Evolutionary conservation across 2,888 invertebrate species (phyloP).

Genomic region (Desoria tigrina): DNA sequence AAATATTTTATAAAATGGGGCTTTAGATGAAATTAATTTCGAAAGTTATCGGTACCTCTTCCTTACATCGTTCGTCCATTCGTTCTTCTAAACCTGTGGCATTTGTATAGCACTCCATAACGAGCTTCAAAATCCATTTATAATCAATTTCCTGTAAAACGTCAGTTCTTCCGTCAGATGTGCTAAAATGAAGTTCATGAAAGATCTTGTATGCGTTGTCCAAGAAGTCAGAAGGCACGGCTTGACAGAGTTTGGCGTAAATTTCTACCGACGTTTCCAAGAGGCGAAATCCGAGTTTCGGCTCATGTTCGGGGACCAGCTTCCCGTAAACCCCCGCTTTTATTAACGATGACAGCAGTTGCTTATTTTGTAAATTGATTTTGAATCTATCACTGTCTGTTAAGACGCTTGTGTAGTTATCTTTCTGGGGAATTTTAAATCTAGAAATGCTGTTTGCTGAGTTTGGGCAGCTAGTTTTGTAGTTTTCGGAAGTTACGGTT

Average conservation of each 20-base stretch:
- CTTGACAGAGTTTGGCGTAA: constrained; percentile 22
- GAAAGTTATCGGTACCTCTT: constrained; percentile 23
- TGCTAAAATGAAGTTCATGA: constrained; percentile 15
- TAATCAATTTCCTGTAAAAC: constrained; percentile 15
- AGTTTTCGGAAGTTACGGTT: no score
- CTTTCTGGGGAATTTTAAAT: no score
- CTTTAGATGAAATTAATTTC: no score
- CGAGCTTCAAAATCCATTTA: constrained; percentile 27
- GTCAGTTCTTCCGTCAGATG: constrained; percentile 21
- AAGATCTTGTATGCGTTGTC: constrained; percentile 20
- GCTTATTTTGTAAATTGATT: constrained; percentile 20
- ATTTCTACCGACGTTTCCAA: constrained; percentile 7
- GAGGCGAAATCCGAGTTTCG: constrained; percentile 25
- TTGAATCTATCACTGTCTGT: no score
- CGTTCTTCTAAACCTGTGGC: no score
- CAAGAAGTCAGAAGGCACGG: constrained; percentile 17
- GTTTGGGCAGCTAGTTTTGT: no score
- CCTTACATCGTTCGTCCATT: constrained; percentile 24
- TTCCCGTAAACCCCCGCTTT: constrained; percentile 4
- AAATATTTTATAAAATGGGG: no score
- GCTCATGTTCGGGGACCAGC: constrained; percentile 12
- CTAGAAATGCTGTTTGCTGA: no score
- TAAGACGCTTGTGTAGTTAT: no score
- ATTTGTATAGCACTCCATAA: constrained; percentile 15
- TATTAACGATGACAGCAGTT: constrained; percentile 11